Conservation (phyloP, 2,888 invertebrate species). For the Linnaemya vulpina region DNA sequence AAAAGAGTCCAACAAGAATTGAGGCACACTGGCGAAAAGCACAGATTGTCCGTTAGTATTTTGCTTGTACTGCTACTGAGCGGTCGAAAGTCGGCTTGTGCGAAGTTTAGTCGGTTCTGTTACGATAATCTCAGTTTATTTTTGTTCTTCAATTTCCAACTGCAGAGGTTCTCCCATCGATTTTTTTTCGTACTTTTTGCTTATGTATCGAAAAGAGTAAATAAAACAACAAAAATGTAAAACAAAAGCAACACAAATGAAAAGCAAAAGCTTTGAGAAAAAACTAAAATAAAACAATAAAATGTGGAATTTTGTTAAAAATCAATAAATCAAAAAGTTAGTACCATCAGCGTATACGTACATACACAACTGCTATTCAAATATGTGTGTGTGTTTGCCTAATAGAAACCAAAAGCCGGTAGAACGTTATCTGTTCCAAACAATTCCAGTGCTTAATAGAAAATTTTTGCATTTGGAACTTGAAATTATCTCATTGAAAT, state of each 20-base stretch:
- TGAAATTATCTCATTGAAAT: background rate
- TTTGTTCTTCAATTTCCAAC: conserved; percentile 31
- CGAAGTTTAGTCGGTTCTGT: background rate
- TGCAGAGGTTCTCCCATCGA: conserved; percentile 64
- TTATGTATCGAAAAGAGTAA: conserved; percentile 55
- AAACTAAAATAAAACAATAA: conserved; percentile 54
- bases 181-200: conserved; percentile 60
- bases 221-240: conserved; percentile 36
- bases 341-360: conserved; percentile 26
- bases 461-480: conserved; percentile 16
- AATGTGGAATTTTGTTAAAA: conserved; percentile 69
- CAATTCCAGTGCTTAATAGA: conserved; percentile 11
- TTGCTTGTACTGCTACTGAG: conserved; percentile 63
- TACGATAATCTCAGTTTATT: conserved; percentile 55
- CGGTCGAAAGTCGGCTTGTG: conserved; percentile 55
- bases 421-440: background rate
- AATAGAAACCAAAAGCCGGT: conserved; percentile 52
- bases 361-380: background rate
- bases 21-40: conserved; percentile 57
- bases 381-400: background rate
- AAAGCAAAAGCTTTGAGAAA: conserved; percentile 43
- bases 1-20: conserved; percentile 60
- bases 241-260: conserved; percentile 30
- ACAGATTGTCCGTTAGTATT: conserved; percentile 66
- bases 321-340: conserved; percentile 69